These are phyloP conservation scores for Ibidorhyncha struthersii DNA, from an alignment of 2,113 vertebrate species.

Conservation along the genomic window DNA sequence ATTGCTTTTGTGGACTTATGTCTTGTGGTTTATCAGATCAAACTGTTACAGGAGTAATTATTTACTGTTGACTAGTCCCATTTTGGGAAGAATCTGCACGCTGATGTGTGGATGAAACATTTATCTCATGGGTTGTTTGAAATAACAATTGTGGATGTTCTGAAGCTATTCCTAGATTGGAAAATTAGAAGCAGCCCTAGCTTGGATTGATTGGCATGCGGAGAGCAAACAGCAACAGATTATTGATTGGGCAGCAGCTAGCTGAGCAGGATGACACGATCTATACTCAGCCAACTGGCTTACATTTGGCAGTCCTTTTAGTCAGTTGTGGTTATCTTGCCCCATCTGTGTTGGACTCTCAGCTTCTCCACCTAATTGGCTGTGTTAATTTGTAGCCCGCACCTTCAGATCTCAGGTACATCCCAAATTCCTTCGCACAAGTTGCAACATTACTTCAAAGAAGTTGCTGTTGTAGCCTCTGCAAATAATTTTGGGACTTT, in stretches of 20 bases:
- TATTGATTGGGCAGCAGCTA: conserved; percentile 41
- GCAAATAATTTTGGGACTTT: conserved; percentile 51
- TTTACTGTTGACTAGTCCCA: conserved; percentile 28
- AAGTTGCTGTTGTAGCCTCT: conserved; percentile 45
- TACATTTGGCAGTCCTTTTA: conserved; percentile 24
- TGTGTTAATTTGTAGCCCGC: conserved; percentile 57
- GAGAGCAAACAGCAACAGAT: conserved; percentile 22
- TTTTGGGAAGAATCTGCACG: neutral
- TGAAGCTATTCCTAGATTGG: conserved; percentile 19
- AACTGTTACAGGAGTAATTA: conserved; percentile 49
- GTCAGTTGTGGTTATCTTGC: conserved; percentile 46
- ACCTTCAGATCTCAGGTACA: conserved; percentile 59
- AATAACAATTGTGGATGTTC: conserved; percentile 31
- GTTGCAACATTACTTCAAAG: conserved; percentile 69
- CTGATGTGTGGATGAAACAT: conserved; percentile 17
- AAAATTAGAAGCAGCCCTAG: conserved; percentile 37
- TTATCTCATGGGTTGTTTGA: conserved; percentile 30
- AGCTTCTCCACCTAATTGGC: conserved; percentile 50
- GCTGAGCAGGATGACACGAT: neutral
- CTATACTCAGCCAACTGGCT: conserved; percentile 6
- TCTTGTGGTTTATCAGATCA: conserved; percentile 32
- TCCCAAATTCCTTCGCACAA: conserved; percentile 59
- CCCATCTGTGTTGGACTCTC: conserved; percentile 48
- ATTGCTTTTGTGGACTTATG: neutral
- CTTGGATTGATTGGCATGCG: neutral